phyloP scores from a whole-genome alignment of 2,113 vertebrate genomes.

The Xerus inauris region DNA sequence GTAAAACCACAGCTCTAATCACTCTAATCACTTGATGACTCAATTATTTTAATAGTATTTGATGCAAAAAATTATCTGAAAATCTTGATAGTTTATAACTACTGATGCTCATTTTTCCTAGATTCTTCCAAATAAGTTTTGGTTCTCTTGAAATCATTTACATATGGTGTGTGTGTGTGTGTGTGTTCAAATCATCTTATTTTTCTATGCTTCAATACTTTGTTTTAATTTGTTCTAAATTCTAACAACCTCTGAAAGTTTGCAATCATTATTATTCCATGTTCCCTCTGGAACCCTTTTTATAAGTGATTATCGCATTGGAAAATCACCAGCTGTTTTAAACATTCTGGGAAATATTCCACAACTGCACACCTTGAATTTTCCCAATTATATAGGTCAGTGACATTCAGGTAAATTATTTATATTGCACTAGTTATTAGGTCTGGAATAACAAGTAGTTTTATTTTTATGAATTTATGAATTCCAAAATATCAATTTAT shows the following conservation, averaged over 20 bases:
- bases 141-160: neutral
- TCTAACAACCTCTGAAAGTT: neutral
- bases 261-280: neutral
- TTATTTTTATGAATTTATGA: neutral
- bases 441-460: neutral
- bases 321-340: neutral
- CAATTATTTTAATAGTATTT: conserved; percentile 3
- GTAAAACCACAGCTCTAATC: neutral
- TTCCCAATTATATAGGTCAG: neutral
- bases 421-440: conserved; percentile 39
- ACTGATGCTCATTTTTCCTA: neutral
- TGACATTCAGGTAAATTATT: neutral
- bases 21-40: neutral
- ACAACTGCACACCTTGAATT: conserved; percentile 26
- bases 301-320: conserved; percentile 21
- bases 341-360: conserved; percentile 37
- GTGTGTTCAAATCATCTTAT: neutral
- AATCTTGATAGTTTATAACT: neutral
- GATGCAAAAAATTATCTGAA: conserved; percentile 8
- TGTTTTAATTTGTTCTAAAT: conserved; percentile 60
- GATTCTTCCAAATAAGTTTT: neutral
- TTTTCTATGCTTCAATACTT: neutral
- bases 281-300: neutral
- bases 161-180: too few species aligned
- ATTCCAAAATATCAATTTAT: neutral